Conservation (phyloP, 2,888 invertebrate genomes). For the Nysson spinosus region DNA sequence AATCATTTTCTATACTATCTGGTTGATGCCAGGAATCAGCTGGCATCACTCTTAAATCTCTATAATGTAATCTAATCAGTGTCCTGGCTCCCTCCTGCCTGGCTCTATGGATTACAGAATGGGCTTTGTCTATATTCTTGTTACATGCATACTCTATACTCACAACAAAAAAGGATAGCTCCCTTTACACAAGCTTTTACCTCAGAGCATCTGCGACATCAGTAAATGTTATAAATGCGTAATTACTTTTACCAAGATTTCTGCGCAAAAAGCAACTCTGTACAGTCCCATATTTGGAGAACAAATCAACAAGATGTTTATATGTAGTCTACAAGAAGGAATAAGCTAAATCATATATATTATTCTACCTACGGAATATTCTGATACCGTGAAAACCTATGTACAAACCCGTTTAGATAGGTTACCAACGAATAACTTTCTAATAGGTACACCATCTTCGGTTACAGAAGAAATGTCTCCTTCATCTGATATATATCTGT, state of each 20-base stretch:
- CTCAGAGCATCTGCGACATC: constrained; percentile 79
- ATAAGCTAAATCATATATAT: not conserved
- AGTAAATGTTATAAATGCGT: constrained; percentile 81
- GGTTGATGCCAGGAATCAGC: constrained; percentile 84
- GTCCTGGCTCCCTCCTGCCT: too few species aligned
- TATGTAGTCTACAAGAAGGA: constrained; percentile 78
- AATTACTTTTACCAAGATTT: constrained; percentile 77
- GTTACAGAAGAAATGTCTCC: constrained; percentile 66
- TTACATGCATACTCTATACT: constrained; percentile 4
- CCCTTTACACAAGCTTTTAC: constrained; percentile 69
- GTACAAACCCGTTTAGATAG: constrained; percentile 79
- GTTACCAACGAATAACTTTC: constrained; percentile 81
- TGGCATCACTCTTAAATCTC: constrained; percentile 78
- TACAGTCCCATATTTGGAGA: constrained; percentile 80
- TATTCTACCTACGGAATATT: not conserved
- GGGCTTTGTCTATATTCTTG: not conserved
- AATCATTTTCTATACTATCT: constrained; percentile 71
- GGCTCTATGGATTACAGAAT: constrained; percentile 61
- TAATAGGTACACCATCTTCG: constrained; percentile 81
- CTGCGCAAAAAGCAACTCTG: constrained; percentile 80
- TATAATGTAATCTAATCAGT: constrained; percentile 67
- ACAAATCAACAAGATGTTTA: constrained; percentile 79
- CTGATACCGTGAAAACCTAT: not conserved
- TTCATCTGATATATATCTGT: not conserved
- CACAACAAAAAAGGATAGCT: not conserved